A percentile compares a stretch with the other conserved stretches of the same genome.
Conservation (phyloP, 2,797 vertebrate species). For the Meda fulgida region DNA sequence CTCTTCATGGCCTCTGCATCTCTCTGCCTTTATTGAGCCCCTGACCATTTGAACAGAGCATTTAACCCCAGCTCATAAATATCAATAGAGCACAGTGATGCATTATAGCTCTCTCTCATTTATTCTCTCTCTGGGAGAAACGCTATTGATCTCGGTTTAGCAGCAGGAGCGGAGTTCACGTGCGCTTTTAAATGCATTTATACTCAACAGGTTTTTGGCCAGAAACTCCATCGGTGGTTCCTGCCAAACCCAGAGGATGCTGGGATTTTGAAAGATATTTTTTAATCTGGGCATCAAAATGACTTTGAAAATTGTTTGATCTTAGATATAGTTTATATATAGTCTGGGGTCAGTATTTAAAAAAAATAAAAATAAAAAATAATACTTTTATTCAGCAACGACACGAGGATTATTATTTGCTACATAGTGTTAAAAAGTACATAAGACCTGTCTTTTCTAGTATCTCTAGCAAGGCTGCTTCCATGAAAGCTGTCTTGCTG, state of each 20-base stretch:
- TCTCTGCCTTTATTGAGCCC: constrained; percentile 77
- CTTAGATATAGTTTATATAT: neutral
- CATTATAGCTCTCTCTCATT: constrained; percentile 67
- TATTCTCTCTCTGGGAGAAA: constrained; percentile 75
- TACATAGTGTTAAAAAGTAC: neutral
- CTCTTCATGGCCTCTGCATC: constrained; percentile 52
- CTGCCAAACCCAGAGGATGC: constrained; percentile 13
- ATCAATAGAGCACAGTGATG: constrained; percentile 73
- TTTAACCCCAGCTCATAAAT: constrained; percentile 78
- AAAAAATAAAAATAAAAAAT: too few species aligned
- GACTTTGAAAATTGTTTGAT: neutral
- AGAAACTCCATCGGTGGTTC: neutral
- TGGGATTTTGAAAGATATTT: neutral
- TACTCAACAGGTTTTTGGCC: constrained; percentile 2
- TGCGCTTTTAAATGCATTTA: constrained; percentile 52
- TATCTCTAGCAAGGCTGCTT: neutral
- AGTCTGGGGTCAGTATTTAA: neutral
- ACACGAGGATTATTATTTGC: neutral
- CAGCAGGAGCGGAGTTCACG: constrained; percentile 53
- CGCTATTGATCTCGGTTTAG: constrained; percentile 78
- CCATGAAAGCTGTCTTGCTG: neutral
- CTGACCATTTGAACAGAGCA: constrained; percentile 77
- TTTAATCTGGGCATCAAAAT: neutral
- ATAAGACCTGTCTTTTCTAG: neutral
- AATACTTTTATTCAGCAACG: neutral